phyloP scores from a whole-genome alignment of 2,113 vertebrate genomes.

The Alligator mississippiensis region DNA sequence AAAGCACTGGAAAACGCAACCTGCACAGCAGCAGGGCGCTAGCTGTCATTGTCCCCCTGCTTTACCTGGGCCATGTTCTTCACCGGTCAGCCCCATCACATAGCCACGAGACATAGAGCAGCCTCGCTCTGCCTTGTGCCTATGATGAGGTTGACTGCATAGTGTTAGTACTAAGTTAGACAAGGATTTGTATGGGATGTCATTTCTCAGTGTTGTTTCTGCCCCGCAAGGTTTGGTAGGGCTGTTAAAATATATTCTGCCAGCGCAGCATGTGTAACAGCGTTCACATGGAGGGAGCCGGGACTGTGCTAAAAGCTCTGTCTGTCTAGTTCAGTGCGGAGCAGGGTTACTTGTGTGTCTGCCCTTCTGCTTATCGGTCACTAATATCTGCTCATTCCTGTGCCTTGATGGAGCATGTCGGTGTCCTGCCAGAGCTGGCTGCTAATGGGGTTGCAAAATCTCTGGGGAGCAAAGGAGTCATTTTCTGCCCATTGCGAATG shows the following conservation, averaged over 20 bases:
- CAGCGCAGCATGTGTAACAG: background rate
- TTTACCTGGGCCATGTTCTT: no score
- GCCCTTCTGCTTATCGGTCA: background rate
- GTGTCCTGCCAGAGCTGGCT: background rate
- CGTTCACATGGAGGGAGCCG: background rate
- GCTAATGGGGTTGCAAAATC: background rate
- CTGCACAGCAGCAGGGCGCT: background rate
- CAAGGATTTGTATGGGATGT: no score
- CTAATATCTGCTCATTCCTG: background rate
- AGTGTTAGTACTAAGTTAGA: no score
- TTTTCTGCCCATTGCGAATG: background rate
- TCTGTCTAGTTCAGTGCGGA: background rate
- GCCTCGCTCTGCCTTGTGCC: background rate
- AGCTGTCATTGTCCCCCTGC: no score
- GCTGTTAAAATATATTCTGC: background rate
- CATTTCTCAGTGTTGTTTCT: background rate
- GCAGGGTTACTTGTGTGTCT: background rate
- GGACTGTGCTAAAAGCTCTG: background rate
- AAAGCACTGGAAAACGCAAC: background rate
- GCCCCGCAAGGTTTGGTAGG: background rate
- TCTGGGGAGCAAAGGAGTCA: background rate
- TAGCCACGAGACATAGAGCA: background rate
- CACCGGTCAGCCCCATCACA: no score
- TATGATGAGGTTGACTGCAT: background rate
- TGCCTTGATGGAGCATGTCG: background rate